Evolutionary conservation across 2,888 invertebrate species (phyloP).

Genomic region (Caradrina clavipalpis): DNA sequence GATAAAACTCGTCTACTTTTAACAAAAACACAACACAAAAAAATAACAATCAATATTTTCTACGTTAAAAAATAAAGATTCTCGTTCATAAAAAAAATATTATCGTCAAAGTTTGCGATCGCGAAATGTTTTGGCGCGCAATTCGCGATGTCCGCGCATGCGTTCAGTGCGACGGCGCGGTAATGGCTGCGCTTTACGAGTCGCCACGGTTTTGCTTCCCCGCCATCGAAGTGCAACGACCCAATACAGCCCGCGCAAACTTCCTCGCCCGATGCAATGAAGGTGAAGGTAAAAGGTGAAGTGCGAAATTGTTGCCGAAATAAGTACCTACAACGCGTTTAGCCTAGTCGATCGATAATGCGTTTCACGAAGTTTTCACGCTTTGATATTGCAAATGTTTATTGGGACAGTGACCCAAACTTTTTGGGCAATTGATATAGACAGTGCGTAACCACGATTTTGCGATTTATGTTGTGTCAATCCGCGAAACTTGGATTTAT

Average conservation of each 20-base stretch:
- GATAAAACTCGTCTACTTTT: slow-evolving; percentile 51
- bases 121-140: slow-evolving; percentile 73
- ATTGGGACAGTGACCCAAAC: slow-evolving; percentile 47
- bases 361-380: slow-evolving; percentile 65
- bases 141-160: slow-evolving; percentile 79
- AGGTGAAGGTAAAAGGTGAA: slow-evolving; percentile 84
- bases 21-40: slow-evolving; percentile 66
- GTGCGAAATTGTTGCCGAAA: slow-evolving; percentile 74
- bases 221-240: slow-evolving; percentile 80
- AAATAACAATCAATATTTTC: slow-evolving; percentile 28
- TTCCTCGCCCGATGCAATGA: slow-evolving; percentile 69
- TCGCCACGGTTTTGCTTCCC: slow-evolving; percentile 85
- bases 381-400: slow-evolving; percentile 46
- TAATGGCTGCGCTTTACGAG: slow-evolving; percentile 80
- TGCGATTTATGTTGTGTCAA: slow-evolving; percentile 31
- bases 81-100: slow-evolving; percentile 59
- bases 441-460: slow-evolving; percentile 28
- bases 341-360: slow-evolving; percentile 42
- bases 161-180: slow-evolving; percentile 79
- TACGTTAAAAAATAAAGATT: slow-evolving; percentile 32
- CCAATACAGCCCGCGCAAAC: slow-evolving; percentile 66
- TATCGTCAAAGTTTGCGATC: slow-evolving; percentile 45
- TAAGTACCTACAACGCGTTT: slow-evolving; percentile 47
- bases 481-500: slow-evolving; percentile 3
- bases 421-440: slow-evolving; percentile 45